phyloP scores from a whole-genome alignment of 2,113 vertebrate species.

The Trachemys scripta region DNA sequence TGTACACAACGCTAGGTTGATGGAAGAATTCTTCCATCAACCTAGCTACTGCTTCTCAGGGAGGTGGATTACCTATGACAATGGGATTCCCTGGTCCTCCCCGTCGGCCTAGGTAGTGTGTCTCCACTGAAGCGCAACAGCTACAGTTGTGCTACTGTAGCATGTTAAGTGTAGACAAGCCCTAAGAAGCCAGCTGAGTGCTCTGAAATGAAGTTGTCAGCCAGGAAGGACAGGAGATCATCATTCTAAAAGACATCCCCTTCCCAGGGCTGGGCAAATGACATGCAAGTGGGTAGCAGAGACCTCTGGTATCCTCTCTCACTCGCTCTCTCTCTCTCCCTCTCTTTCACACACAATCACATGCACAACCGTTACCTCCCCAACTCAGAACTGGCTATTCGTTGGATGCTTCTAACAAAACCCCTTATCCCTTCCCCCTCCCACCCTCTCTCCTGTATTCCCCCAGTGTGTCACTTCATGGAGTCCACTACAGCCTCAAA shows the following conservation, averaged over 20 bases:
- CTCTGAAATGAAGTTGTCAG: neutral
- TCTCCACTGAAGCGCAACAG: neutral
- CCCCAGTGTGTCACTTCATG: accelerated
- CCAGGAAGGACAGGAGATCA: neutral
- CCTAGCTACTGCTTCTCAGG: neutral
- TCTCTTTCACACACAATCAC: neutral
- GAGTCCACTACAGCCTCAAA: neutral
- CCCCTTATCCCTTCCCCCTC: neutral
- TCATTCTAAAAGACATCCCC: neutral
- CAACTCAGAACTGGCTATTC: neutral
- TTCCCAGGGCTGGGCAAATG: neutral
- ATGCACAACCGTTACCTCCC: neutral
- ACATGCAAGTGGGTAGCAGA: neutral
- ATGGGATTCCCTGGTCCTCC: neutral
- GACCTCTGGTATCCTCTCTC: neutral
- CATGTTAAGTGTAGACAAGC: neutral
- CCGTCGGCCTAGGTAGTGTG: neutral
- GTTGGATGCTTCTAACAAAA: neutral
- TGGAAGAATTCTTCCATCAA: neutral
- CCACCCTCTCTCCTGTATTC: neutral
- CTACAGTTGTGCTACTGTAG: neutral
- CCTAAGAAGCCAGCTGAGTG: neutral
- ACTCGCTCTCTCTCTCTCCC: neutral
- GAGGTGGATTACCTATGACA: neutral
- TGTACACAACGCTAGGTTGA: neutral